Conservation (phyloP, 2,113 vertebrate species). For the Cromileptes altivelis region DNA sequence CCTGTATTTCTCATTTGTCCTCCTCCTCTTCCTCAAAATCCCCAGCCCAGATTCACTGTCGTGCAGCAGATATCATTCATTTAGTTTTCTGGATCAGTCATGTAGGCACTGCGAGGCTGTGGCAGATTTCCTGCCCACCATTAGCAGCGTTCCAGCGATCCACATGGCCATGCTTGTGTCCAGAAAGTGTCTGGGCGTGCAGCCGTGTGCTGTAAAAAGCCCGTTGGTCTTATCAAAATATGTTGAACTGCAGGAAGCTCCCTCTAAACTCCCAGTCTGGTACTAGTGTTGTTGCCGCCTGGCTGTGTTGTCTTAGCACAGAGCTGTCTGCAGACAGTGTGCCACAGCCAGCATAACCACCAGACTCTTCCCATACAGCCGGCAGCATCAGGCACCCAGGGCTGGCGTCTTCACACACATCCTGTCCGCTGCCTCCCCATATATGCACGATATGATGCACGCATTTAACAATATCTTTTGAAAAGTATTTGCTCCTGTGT, state of each 20-base stretch:
- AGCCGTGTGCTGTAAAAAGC: slow-evolving; percentile 30
- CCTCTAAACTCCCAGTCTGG: slow-evolving; percentile 39
- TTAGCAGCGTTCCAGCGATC: not conserved
- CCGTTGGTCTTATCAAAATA: slow-evolving; percentile 43
- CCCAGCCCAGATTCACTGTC: too few relatives aligned
- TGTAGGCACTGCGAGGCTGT: not conserved
- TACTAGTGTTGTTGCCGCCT: slow-evolving; percentile 39
- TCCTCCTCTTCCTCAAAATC: too few relatives aligned
- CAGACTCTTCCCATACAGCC: slow-evolving; percentile 42
- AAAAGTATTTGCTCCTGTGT: too few relatives aligned
- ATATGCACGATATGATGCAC: too few relatives aligned
- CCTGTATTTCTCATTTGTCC: too few relatives aligned
- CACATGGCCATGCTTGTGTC: slow-evolving; percentile 9
- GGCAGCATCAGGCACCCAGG: slow-evolving; percentile 10
- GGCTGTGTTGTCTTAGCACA: slow-evolving; percentile 67
- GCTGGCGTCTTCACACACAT: not conserved
- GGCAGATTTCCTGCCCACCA: not conserved
- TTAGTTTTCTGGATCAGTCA: not conserved
- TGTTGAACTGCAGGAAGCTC: slow-evolving; percentile 58
- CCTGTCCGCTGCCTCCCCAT: not conserved
- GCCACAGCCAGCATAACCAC: slow-evolving; percentile 22
- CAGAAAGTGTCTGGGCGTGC: slow-evolving; percentile 28
- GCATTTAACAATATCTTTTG: not conserved
- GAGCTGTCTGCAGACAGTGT: slow-evolving; percentile 60
- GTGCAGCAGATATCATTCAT: not conserved